These are phyloP conservation scores for Drosophila niveifrons DNA, from an alignment of 2,888 invertebrate genomes.

Conservation along the genomic window DNA sequence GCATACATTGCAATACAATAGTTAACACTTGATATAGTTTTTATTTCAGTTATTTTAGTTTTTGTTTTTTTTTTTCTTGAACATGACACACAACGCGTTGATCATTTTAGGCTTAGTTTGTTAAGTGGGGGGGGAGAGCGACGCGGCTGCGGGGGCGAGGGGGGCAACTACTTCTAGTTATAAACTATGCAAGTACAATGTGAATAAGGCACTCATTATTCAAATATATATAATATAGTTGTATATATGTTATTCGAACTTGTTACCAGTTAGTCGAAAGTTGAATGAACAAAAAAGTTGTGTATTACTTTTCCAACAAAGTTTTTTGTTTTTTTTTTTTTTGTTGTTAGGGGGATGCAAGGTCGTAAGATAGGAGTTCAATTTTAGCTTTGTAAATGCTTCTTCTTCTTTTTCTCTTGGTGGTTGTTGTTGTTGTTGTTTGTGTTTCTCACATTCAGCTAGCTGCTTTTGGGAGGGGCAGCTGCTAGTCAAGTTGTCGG, in stretches of 20 bases:
- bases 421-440: background rate
- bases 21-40: slow-evolving; percentile 42
- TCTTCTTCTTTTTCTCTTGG: slow-evolving; percentile 1
- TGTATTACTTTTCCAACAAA: slow-evolving; percentile 9
- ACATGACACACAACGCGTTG: slow-evolving; percentile 63
- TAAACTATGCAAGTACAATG: slow-evolving; percentile 62
- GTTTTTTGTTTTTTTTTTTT: background rate
- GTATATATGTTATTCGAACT: slow-evolving; percentile 5
- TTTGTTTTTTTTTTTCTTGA: slow-evolving; percentile 25
- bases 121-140: slow-evolving; percentile 24
- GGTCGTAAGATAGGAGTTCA: too few relatives aligned
- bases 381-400: slow-evolving; percentile 47
- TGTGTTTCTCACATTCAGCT: background rate
- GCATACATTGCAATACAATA: background rate
- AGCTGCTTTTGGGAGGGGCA: slow-evolving; percentile 4
- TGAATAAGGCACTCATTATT: slow-evolving; percentile 52
- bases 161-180: slow-evolving; percentile 55
- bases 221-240: slow-evolving; percentile 18
- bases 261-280: slow-evolving; percentile 39
- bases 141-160: background rate
- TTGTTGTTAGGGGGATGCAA: too few relatives aligned
- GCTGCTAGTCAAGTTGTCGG: slow-evolving; percentile 11
- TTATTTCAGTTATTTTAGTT: slow-evolving; percentile 42
- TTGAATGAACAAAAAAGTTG: slow-evolving; percentile 6
- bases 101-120: slow-evolving; percentile 60